Percentiles rank a stretch among this genome's conserved stretches.
Conservation (phyloP, 2,113 vertebrate genomes). For the Narcine bancroftii region DNA sequence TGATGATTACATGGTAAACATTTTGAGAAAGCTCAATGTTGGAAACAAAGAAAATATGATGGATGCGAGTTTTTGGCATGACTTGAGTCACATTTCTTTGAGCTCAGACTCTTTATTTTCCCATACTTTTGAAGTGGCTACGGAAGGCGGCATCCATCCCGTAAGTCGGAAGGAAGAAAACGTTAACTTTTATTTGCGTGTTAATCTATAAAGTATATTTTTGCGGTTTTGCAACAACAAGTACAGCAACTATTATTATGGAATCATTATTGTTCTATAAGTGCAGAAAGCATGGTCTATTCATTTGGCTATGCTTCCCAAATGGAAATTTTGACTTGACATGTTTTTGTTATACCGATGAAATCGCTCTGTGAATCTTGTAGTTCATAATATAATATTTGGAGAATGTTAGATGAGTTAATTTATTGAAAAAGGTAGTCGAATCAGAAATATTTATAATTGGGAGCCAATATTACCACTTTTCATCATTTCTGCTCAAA, state of each 20-base stretch:
- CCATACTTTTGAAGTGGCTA: neutral
- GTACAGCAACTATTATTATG: neutral
- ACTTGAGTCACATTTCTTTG: neutral
- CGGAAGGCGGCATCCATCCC: neutral
- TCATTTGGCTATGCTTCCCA: too few relatives aligned
- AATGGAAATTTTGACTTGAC: neutral
- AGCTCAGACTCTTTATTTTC: neutral
- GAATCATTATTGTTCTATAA: neutral
- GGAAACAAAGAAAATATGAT: neutral
- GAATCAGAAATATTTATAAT: neutral
- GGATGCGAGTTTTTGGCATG: neutral
- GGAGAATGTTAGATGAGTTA: neutral
- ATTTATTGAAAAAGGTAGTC: neutral
- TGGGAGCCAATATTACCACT: neutral
- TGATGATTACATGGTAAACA: neutral
- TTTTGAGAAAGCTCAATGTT: neutral
- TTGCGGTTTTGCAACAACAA: neutral
- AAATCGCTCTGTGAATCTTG: neutral
- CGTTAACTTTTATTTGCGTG: neutral
- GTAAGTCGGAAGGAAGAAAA: neutral
- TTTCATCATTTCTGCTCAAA: neutral
- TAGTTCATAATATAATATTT: too few relatives aligned
- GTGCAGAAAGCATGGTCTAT: neutral
- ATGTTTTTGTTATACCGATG: neutral
- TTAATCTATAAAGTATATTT: neutral